Evolutionary conservation across 2,888 invertebrate species (phyloP).

Genomic region (Agapetus fuscipes): DNA sequence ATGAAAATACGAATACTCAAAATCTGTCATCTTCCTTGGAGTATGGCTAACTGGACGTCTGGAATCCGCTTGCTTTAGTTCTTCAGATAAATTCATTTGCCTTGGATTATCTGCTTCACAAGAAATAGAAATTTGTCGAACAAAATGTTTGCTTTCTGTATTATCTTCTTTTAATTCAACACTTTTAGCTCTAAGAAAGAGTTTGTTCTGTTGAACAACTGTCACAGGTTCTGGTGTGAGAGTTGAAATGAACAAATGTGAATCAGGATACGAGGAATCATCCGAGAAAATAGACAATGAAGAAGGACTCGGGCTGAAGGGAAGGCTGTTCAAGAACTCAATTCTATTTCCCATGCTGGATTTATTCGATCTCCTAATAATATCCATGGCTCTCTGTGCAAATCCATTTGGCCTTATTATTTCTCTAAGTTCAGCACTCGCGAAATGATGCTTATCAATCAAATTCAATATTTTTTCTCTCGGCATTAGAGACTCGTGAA

Average conservation of each 20-base stretch:
- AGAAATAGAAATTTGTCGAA: conserved; percentile 12
- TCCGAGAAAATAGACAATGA: conserved; percentile 26
- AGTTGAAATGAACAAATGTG: conserved; percentile 1
- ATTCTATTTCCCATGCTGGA: conserved; percentile 19
- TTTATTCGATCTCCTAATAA: conserved; percentile 11
- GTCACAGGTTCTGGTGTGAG: conserved; percentile 5
- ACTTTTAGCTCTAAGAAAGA: no score
- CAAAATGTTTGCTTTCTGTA: no score
- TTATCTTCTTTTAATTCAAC: background rate
- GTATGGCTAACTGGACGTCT: conserved; percentile 17
- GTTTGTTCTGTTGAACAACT: background rate
- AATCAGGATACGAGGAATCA: conserved; percentile 4
- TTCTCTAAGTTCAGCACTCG: conserved; percentile 35
- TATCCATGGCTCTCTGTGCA: conserved; percentile 23
- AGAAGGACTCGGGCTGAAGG: conserved; percentile 33
- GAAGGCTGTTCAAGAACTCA: conserved; percentile 32
- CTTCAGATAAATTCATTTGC: conserved; percentile 28
- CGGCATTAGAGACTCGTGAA: conserved; percentile 32
- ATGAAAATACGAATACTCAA: conserved; percentile 14
- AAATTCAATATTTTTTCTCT: conserved; percentile 36
- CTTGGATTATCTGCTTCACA: conserved; percentile 1
- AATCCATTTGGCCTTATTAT: conserved; percentile 37
- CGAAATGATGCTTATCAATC: conserved; percentile 36
- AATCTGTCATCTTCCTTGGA: conserved; percentile 13
- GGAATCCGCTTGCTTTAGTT: conserved; percentile 37